Conservation (phyloP, 2,797 vertebrate genomes). For the Gambelia wislizenii region DNA sequence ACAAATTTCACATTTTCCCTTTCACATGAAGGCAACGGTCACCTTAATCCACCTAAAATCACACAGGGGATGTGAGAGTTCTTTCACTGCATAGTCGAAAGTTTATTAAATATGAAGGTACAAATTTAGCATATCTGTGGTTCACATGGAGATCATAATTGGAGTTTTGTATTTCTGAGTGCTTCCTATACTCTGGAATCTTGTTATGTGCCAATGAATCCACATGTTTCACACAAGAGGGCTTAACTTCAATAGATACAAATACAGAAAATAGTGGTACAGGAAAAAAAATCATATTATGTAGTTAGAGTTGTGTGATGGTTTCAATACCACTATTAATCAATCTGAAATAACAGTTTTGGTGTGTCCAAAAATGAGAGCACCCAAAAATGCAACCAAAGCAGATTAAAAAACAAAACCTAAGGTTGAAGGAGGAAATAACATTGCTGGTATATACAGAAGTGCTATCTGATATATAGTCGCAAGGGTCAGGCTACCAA, state of each 20-base stretch:
- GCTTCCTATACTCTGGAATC: background rate
- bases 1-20: too few relatives aligned
- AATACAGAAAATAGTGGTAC: background rate
- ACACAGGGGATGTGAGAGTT: background rate
- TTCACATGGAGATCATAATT: background rate
- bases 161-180: background rate
- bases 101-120: background rate
- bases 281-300: background rate
- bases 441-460: background rate
- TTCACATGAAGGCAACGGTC: background rate
- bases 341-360: background rate
- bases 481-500: background rate
- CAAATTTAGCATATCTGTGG: background rate
- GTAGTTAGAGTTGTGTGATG: too few relatives aligned
- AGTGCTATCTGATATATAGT: background rate
- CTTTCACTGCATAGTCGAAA: background rate
- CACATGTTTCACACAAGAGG: background rate
- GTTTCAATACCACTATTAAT: background rate
- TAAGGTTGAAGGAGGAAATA: background rate
- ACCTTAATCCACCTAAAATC: background rate
- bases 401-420: background rate
- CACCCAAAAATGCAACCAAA: background rate
- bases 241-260: background rate
- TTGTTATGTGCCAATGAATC: background rate
- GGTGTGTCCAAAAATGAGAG: background rate